Conservation (phyloP, 2,797 vertebrate species). For the Cottoperca gobio region DNA sequence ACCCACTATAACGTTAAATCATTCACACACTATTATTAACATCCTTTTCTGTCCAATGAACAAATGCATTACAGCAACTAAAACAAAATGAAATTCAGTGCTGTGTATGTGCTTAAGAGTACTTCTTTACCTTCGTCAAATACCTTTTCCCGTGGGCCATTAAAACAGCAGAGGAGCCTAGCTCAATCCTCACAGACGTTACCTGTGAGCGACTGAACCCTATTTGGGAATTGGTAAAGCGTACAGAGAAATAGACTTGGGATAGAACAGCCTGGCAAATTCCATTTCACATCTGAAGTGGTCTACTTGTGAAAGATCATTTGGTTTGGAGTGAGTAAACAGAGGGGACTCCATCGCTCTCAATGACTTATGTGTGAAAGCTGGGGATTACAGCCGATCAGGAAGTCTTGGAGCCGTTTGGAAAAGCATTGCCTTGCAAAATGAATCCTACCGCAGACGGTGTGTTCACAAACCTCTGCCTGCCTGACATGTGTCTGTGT, state of each 20-base stretch:
- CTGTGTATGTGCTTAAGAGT: constrained; percentile 82
- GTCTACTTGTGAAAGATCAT: constrained; percentile 98
- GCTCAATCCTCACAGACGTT: constrained; percentile 95
- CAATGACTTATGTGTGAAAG: constrained; percentile 93
- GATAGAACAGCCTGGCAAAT: constrained; percentile 94
- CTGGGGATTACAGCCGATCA: constrained; percentile 92
- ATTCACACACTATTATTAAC: constrained; percentile 86
- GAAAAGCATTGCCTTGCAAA: constrained; percentile 87
- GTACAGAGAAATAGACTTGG: constrained; percentile 91
- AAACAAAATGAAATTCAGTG: constrained; percentile 92
- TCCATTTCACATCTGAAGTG: constrained; percentile 99
- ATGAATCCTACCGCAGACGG: constrained; percentile 65
- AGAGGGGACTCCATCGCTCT: constrained; percentile 96
- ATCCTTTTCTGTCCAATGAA: constrained; percentile 88
- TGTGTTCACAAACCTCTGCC: constrained; percentile 51
- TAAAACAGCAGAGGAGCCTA: constrained; percentile 85
- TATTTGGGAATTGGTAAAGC: constrained; percentile 97
- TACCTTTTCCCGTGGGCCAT: constrained; percentile 90
- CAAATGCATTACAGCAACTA: constrained; percentile 91
- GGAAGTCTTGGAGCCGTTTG: constrained; percentile 92
- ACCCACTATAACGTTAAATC: constrained; percentile 78
- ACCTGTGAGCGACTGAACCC: constrained; percentile 94
- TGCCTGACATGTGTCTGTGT: constrained; percentile 48
- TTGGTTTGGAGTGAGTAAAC: constrained; percentile 98
- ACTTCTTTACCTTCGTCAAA: constrained; percentile 91